phyloP scores from a whole-genome alignment of 2,113 vertebrate species.

The Corynorhinus townsendii region DNA sequence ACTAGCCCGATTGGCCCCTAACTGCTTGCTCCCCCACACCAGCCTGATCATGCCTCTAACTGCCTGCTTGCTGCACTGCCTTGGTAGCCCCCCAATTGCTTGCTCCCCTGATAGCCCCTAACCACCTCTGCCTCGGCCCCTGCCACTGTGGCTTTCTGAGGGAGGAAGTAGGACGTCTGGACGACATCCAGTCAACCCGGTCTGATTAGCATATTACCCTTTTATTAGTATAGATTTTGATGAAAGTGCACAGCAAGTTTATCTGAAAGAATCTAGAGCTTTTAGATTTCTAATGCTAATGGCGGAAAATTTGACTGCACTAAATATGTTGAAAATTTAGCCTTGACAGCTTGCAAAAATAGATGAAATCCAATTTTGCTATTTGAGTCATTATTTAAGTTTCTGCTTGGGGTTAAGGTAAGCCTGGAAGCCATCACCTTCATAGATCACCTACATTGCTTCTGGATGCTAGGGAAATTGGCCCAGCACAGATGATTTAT shows the following conservation, averaged over 20 bases:
- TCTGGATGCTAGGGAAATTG: background rate
- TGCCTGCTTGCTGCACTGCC: too few relatives aligned
- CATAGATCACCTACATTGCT: background rate
- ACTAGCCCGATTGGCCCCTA: too few relatives aligned
- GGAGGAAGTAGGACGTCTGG: too few relatives aligned
- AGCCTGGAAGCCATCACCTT: background rate
- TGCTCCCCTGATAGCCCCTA: too few relatives aligned
- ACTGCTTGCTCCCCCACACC: too few relatives aligned
- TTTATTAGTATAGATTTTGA: background rate
- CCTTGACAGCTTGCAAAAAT: background rate
- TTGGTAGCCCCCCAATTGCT: too few relatives aligned
- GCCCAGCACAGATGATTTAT: background rate
- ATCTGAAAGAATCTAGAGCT: background rate
- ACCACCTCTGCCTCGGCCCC: too few relatives aligned
- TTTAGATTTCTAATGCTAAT: constrained; percentile 21
- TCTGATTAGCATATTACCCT: too few relatives aligned
- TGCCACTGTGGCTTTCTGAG: too few relatives aligned
- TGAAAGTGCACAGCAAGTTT: background rate
- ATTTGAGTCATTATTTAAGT: constrained; percentile 17
- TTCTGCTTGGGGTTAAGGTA: background rate
- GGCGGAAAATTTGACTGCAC: background rate
- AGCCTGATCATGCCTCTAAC: too few relatives aligned
- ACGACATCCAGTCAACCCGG: too few relatives aligned
- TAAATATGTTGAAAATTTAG: constrained; percentile 41
- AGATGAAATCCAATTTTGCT: constrained; percentile 9